phyloP scores from a whole-genome alignment of 2,797 vertebrate species.

The Craterocephalus amniculus region DNA sequence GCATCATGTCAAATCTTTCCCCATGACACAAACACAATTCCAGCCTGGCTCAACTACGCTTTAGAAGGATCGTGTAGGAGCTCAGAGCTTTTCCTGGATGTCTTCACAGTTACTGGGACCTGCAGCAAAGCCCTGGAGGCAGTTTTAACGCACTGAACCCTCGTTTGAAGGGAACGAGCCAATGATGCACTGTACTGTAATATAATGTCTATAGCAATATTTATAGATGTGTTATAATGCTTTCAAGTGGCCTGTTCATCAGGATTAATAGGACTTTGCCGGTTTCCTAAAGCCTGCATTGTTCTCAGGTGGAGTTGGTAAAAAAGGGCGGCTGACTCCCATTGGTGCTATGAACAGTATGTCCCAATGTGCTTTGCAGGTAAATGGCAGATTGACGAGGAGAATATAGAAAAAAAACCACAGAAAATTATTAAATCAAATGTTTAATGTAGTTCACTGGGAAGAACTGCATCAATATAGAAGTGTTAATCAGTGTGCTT shows the following conservation, averaged over 20 bases:
- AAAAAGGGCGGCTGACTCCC: constrained; percentile 53
- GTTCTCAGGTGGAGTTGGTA: constrained; percentile 76
- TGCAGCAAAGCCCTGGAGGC: constrained; percentile 76
- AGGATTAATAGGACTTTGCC: constrained; percentile 70
- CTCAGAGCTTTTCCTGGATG: constrained; percentile 61
- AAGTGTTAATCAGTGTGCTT: constrained; percentile 68
- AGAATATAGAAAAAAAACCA: constrained; percentile 47
- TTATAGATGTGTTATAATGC: constrained; percentile 85
- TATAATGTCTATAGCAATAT: constrained; percentile 88
- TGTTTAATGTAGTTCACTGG: constrained; percentile 73
- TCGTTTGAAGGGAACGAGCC: constrained; percentile 78
- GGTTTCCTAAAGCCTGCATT: constrained; percentile 68
- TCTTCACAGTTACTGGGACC: constrained; percentile 72
- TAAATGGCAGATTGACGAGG: constrained; percentile 60
- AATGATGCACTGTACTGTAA: constrained; percentile 89
- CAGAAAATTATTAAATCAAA: constrained; percentile 55
- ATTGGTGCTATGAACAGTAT: constrained; percentile 66
- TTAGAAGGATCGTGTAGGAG: constrained; percentile 47
- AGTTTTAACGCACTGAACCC: constrained; percentile 82
- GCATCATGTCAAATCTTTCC: constrained; percentile 33
- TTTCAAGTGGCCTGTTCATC: constrained; percentile 75
- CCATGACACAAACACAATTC: constrained; percentile 47
- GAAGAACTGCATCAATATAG: constrained; percentile 70
- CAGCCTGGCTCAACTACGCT: constrained; percentile 48
- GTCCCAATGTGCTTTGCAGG: constrained; percentile 73